Conservation (phyloP, 2,888 invertebrate genomes). For the Chalcosyrphus nemorum region DNA sequence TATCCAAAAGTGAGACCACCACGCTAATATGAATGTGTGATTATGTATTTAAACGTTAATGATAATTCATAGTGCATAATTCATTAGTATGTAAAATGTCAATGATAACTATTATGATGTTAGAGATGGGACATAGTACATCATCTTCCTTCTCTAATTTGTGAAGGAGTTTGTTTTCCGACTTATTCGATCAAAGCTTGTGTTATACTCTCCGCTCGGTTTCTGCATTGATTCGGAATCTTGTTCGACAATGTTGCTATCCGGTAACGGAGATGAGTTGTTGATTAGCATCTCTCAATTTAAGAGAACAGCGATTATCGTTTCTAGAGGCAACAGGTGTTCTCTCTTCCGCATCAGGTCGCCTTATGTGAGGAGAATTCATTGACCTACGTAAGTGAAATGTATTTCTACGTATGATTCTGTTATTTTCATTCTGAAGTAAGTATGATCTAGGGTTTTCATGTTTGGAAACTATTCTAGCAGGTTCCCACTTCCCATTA, state of each 20-base stretch:
- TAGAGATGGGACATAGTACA: too few species aligned
- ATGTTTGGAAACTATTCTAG: constrained; percentile 19
- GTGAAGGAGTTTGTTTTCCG: too few species aligned
- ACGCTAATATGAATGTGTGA: too few species aligned
- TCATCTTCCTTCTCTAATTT: too few species aligned
- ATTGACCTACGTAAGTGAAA: constrained; percentile 12
- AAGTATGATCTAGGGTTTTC: constrained; percentile 19
- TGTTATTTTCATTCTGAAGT: constrained; percentile 26
- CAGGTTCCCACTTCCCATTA: constrained; percentile 34
- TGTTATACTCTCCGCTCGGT: too few species aligned
- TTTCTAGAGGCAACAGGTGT: neutral
- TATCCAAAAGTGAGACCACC: too few species aligned
- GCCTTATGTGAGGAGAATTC: constrained; percentile 4
- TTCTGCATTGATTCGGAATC: neutral
- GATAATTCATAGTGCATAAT: too few species aligned
- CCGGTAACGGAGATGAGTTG: neutral
- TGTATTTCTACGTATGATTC: constrained; percentile 6
- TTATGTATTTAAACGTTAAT: too few species aligned
- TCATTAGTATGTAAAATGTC: too few species aligned
- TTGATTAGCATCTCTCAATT: neutral
- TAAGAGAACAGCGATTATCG: neutral
- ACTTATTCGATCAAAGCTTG: too few species aligned
- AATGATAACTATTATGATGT: too few species aligned
- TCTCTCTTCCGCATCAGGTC: neutral
- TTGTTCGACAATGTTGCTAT: neutral